Evolutionary conservation across 2,113 vertebrate genomes (phyloP).

Genomic region (Zosterops borbonicus): DNA sequence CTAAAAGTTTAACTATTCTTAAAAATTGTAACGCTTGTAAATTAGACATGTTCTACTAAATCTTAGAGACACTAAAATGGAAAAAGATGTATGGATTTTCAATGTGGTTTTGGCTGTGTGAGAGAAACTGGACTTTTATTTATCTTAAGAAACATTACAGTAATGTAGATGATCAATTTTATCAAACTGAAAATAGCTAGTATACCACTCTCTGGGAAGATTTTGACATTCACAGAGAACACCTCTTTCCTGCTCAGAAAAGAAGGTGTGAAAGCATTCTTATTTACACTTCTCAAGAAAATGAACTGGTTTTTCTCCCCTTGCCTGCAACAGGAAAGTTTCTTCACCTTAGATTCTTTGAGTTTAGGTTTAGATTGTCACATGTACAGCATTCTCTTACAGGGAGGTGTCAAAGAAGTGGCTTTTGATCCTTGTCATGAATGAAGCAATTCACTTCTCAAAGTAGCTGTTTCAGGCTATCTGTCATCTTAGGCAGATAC

Average conservation of each 20-base stretch:
- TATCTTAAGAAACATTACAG: background rate
- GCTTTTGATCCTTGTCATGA: background rate
- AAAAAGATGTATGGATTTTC: background rate
- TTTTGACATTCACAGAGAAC: background rate
- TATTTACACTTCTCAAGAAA: background rate
- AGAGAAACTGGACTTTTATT: background rate
- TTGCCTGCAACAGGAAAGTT: background rate
- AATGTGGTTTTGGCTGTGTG: background rate
- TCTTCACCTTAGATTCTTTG: background rate
- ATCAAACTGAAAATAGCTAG: background rate
- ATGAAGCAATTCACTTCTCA: background rate
- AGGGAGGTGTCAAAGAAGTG: background rate
- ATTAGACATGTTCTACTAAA: background rate
- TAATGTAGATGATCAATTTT: background rate
- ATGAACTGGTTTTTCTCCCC: background rate
- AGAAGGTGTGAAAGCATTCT: background rate
- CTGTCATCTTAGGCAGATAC: background rate
- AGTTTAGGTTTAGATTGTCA: background rate
- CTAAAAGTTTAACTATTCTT: conserved; percentile 11
- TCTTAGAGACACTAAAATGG: background rate
- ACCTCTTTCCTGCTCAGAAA: background rate
- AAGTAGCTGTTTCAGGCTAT: background rate
- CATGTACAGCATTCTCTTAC: background rate
- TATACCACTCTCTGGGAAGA: background rate
- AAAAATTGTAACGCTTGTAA: background rate